Evolutionary conservation across 2,888 invertebrate species (phyloP), one percentile per base, ranked within the genome.

Genomic region (Vannuccia rotundouncinata): DNA sequence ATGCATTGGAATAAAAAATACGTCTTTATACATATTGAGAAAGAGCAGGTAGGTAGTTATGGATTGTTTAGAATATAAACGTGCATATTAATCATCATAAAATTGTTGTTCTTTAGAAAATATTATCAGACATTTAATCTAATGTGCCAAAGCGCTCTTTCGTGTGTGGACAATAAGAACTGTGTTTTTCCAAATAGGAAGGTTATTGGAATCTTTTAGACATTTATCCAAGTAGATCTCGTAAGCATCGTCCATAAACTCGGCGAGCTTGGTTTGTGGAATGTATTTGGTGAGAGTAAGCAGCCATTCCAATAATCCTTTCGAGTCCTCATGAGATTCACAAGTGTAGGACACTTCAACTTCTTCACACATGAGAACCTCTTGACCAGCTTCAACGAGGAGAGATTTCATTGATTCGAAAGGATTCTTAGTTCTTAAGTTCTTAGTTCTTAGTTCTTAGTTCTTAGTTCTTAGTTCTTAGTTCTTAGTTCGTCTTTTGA

Each of bases 241-340:
- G 22, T 66, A 27, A 22, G 66, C 66, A 22, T 66, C 66, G 22
- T 66, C 22, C 17, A 66, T 66, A 22, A 66, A 66, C 10, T 66
- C 66, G 66, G 66, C 66, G 22, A 66, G 13, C 22, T 66, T 66
- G 10, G 66, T 66, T 27, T 66, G 66, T 2, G 66, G 66, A 66
- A 66, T 66, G 25, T 22, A 66, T 22, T 22, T 5, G 66, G 66
- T 66, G 5, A 66, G 22, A 22, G 66, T 17, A 5, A 66, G 66
- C 22, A 66, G 66, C 66, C 66, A 66, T 22, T 66, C 66, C 66
- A 66, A 27, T 27, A 66, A 22, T 22, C 66, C 66, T 66, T 66
- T 66, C 66, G 66, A 66, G 2, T 66, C 66, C 66, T 66, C 66
- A 17, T 45, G 66, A 5, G 66, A 66, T 2, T 66, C 17, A 22